Evolutionary conservation across 2,888 invertebrate species (phyloP).

Genomic region (Caenorhabditis sp.): DNA sequence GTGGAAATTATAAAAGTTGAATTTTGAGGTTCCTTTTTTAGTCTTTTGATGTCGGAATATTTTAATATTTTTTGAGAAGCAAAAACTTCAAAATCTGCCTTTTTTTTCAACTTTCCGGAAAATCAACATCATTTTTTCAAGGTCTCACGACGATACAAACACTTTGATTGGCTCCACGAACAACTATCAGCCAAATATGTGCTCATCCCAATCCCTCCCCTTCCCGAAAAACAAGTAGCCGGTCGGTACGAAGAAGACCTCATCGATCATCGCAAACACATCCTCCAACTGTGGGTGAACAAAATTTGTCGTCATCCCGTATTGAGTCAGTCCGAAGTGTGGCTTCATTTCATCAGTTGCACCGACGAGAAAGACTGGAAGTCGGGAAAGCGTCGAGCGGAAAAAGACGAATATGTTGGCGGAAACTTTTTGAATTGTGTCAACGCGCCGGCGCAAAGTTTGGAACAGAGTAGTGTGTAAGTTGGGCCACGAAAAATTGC

Average conservation of each 20-base stretch:
- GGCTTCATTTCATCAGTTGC: conserved; percentile 95
- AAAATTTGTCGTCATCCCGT: conserved; percentile 96
- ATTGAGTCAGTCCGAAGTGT: conserved; percentile 84
- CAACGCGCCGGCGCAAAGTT: conserved; percentile 82
- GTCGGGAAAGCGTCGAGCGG: conserved; percentile 90
- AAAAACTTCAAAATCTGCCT: background rate
- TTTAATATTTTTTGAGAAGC: too few species aligned
- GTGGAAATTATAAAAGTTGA: too few species aligned
- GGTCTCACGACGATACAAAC: conserved; percentile 88
- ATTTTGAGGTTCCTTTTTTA: too few species aligned
- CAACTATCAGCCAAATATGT: conserved; percentile 91
- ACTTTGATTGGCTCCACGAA: conserved; percentile 98
- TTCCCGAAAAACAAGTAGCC: conserved; percentile 97
- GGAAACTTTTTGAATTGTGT: conserved; percentile 89
- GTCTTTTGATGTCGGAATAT: too few species aligned
- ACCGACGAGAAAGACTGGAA: conserved; percentile 98
- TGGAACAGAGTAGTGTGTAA: conserved; percentile 75
- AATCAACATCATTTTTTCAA: conserved; percentile 75
- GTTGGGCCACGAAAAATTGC: conserved; percentile 56
- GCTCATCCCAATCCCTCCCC: conserved; percentile 90
- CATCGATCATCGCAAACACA: conserved; percentile 90
- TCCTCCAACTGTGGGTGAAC: conserved; percentile 93
- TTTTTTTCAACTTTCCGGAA: background rate
- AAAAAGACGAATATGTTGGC: conserved; percentile 88
- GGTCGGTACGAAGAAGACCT: conserved; percentile 95